These are phyloP conservation scores for Panagrolaimus sp. DNA, from an alignment of 1,140 invertebrate genomes.

Conservation along the genomic window DNA sequence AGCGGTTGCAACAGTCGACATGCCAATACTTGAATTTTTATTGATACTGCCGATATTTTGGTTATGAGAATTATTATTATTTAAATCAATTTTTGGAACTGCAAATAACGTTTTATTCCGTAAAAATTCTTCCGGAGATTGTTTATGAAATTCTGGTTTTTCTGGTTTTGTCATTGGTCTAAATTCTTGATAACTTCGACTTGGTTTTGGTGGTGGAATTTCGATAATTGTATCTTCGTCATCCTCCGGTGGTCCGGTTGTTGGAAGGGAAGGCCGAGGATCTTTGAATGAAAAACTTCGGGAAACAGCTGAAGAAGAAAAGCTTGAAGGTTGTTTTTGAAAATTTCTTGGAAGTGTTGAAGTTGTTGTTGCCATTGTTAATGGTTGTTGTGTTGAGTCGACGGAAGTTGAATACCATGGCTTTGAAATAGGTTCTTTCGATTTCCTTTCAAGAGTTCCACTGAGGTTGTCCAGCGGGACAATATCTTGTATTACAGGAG, in stretches of 20 bases:
- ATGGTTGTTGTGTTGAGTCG: slow-evolving; percentile 15
- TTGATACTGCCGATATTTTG: not conserved
- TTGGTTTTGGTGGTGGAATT: slow-evolving; percentile 10
- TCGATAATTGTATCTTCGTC: not conserved
- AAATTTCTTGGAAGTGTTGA: slow-evolving; percentile 2
- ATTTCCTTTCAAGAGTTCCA: slow-evolving; percentile 7
- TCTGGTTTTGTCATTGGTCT: too few species aligned
- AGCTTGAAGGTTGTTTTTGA: not conserved
- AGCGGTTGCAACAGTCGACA: too few species aligned
- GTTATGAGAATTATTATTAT: not conserved
- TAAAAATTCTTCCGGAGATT: slow-evolving; percentile 10
- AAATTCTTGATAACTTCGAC: not conserved
- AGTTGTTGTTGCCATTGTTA: not conserved
- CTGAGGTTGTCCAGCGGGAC: not conserved
- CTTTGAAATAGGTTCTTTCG: slow-evolving; percentile 1
- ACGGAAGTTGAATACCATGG: slow-evolving; percentile 32
- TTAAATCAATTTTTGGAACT: slow-evolving; percentile 1
- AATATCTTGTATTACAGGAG: slow-evolving; percentile 5
- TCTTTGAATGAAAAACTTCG: not conserved
- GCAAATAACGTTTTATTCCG: slow-evolving; percentile 5
- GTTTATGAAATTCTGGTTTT: not conserved
- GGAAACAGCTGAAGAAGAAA: not conserved
- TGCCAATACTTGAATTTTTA: too few species aligned
- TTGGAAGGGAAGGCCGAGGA: not conserved
- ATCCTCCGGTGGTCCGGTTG: not conserved